Percentiles rank a stretch among this genome's conserved stretches.
Evolutionary conservation across 2,888 invertebrate species (phyloP).

Genomic region (Ecliptopera silaceata): DNA sequence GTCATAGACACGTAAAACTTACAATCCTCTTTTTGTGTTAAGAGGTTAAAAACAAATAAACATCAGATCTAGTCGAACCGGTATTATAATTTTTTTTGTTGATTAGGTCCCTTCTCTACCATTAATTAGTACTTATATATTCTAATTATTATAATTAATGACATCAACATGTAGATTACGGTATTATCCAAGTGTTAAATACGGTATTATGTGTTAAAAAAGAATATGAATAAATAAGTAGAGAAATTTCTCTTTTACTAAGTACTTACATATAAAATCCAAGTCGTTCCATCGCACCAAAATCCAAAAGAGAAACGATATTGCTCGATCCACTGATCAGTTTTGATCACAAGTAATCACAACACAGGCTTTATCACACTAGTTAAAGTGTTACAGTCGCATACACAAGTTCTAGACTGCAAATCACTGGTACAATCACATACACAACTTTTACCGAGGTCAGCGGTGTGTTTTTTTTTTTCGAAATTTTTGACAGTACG

Average conservation of each 20-base stretch:
- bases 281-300: slow-evolving; percentile 45
- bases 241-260: slow-evolving; percentile 14
- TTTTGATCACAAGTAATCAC: slow-evolving; percentile 22
- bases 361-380: slow-evolving; percentile 13
- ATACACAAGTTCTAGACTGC: slow-evolving; percentile 9
- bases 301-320: slow-evolving; percentile 51
- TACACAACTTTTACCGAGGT: slow-evolving; percentile 41
- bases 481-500: slow-evolving; percentile 39
- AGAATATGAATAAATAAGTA: no score
- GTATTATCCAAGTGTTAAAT: no score
- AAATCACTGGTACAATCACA: slow-evolving; percentile 2
- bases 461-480: slow-evolving; percentile 41
- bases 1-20: no score
- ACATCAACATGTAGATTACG: no score
- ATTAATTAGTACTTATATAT: no score
- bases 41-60: no score
- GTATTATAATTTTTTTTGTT: no score
- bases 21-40: no score
- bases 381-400: slow-evolving; percentile 7
- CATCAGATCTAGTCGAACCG: no score
- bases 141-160: no score
- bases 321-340: slow-evolving; percentile 22
- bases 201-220: no score
- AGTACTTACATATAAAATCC: slow-evolving; percentile 44
- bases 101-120: no score